A percentile compares a stretch with the other conserved stretches of the same genome.
These are phyloP conservation scores for Aricia artaxerxes DNA, from an alignment of 2,888 invertebrate species.

Conservation along the genomic window DNA sequence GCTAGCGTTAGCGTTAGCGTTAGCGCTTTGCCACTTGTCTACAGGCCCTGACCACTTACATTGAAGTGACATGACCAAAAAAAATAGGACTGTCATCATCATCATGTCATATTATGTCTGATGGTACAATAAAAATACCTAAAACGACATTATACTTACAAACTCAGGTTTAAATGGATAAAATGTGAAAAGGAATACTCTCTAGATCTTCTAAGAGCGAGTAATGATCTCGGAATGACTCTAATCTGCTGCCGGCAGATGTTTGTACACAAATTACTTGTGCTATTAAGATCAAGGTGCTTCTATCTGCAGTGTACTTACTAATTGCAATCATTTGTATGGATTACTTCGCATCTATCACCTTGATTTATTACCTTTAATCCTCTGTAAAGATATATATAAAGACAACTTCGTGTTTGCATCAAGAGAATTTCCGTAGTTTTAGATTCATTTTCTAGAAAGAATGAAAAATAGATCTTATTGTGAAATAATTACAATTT, in stretches of 20 bases:
- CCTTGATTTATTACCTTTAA: constrained; percentile 13
- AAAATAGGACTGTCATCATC: no score
- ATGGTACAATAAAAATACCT: no score
- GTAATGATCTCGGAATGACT: constrained; percentile 13
- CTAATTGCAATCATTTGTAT: constrained; percentile 14
- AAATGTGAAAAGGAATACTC: background rate
- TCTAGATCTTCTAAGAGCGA: background rate
- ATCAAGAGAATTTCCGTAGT: background rate
- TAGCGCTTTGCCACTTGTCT: no score
- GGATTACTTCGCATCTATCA: constrained; percentile 25
- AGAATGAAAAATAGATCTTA: background rate
- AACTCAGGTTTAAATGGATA: background rate
- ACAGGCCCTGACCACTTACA: no score
- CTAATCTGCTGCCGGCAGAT: constrained; percentile 20
- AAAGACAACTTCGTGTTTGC: background rate
- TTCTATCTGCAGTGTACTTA: constrained; percentile 25
- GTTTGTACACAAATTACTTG: constrained; percentile 27
- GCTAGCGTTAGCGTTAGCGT: no score
- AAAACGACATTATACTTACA: no score
- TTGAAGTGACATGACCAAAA: background rate
- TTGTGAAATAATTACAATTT: background rate
- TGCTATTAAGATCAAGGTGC: constrained; percentile 27
- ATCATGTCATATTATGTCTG: background rate
- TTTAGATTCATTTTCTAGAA: background rate
- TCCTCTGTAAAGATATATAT: background rate